Percentiles rank a stretch among this genome's conserved stretches.
Conservation (phyloP, 2,888 invertebrate genomes). For the Ferrisia virgata region DNA sequence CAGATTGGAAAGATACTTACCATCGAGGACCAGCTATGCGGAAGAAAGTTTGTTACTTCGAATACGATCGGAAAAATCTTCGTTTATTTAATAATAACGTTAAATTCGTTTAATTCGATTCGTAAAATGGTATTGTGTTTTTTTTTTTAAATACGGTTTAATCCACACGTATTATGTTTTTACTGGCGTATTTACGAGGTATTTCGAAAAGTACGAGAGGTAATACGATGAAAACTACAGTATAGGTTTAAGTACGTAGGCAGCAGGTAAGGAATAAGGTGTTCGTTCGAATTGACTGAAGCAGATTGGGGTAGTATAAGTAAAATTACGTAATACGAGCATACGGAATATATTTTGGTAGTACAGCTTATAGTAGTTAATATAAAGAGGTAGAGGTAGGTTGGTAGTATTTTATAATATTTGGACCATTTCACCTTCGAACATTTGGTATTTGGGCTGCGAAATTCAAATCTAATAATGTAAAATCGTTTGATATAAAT, state of each 20-base stretch:
- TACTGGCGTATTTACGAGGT: not conserved
- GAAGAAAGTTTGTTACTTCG: not conserved
- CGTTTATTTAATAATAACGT: not conserved
- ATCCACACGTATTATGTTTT: not conserved
- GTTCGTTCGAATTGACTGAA: not conserved
- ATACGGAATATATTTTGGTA: not conserved
- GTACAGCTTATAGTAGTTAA: not conserved
- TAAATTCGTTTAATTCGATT: not conserved
- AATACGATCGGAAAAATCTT: not conserved
- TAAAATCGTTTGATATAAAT: slow-evolving; percentile 11
- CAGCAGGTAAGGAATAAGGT: no score
- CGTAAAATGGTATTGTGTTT: no score
- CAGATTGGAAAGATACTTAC: not conserved
- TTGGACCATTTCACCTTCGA: not conserved
- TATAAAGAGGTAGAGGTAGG: no score
- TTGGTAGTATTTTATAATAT: not conserved
- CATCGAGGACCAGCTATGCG: not conserved
- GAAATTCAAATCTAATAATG: slow-evolving; percentile 5
- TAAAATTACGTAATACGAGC: not conserved
- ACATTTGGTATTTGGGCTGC: not conserved
- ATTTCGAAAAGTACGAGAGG: no score
- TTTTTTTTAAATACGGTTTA: no score
- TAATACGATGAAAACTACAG: not conserved
- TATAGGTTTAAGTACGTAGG: no score
- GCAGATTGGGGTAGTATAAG: not conserved